Conservation (phyloP, 2,797 vertebrate genomes). For the Allochrocebus solatus region DNA sequence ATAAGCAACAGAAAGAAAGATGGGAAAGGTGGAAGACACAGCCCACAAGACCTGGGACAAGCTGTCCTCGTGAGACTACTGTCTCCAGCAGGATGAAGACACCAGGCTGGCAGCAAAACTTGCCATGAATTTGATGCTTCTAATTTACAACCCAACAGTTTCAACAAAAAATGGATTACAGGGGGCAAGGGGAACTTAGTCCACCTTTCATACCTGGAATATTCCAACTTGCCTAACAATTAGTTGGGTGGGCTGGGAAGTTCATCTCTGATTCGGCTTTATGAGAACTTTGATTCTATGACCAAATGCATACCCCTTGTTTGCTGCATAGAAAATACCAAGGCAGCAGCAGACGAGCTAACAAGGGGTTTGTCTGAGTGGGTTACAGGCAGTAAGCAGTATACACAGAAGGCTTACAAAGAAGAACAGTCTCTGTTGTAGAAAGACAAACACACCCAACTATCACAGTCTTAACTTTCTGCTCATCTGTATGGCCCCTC, state of each 20-base stretch:
- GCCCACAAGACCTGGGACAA: conserved; percentile 73
- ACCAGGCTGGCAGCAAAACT: conserved; percentile 10
- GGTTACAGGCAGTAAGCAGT: not conserved
- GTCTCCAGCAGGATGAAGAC: conserved; percentile 47
- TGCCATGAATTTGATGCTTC: not conserved
- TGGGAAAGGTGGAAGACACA: conserved; percentile 56
- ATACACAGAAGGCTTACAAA: not conserved
- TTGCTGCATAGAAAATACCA: not conserved
- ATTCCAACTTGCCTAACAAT: not conserved
- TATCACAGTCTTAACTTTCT: not conserved
- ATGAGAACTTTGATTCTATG: not conserved
- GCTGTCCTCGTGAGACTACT: conserved; percentile 52
- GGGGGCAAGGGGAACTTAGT: not conserved
- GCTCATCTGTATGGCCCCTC: not conserved
- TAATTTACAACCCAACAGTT: not conserved
- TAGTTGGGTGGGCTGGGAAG: not conserved
- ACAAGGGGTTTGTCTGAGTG: not conserved
- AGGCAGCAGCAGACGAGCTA: not conserved
- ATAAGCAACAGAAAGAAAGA: conserved; percentile 28
- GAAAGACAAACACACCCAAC: not conserved
- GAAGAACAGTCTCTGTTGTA: not conserved
- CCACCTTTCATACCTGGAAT: not conserved
- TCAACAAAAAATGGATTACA: not conserved
- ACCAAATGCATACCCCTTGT: not conserved
- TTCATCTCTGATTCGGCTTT: not conserved